Conservation (phyloP, 2,888 invertebrate genomes). For the Perithous albicinctus region DNA sequence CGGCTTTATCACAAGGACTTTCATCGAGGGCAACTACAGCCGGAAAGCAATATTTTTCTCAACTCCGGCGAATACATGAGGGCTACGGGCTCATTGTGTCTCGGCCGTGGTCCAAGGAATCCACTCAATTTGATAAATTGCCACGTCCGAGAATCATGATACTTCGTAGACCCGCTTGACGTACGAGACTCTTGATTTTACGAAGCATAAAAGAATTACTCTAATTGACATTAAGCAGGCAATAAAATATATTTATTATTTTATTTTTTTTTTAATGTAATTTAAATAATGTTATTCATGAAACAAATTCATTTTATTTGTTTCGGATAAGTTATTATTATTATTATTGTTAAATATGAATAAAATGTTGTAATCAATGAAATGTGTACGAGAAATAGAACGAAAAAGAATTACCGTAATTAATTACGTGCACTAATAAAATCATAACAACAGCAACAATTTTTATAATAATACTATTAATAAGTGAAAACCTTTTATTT, state of each 20-base stretch:
- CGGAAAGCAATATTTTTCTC: slow-evolving; percentile 33
- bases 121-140: slow-evolving; percentile 80
- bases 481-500: no score
- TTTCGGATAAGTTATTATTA: background rate
- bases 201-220: background rate
- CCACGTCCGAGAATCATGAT: slow-evolving; percentile 72
- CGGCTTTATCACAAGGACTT: slow-evolving; percentile 42
- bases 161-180: slow-evolving; percentile 31
- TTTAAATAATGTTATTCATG: background rate
- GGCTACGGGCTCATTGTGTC: slow-evolving; percentile 70
- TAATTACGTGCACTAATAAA: no score
- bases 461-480: no score
- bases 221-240: background rate
- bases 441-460: no score
- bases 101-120: slow-evolving; percentile 72
- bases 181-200: slow-evolving; percentile 12
- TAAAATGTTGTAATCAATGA: no score
- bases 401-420: no score
- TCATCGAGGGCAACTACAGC: background rate
- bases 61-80: slow-evolving; percentile 53
- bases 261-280: background rate
- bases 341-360: background rate
- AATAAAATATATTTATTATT: background rate
- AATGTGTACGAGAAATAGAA: no score
- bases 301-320: background rate